These are phyloP conservation scores for Drosophila willistoni DNA, from an alignment of 1,140 invertebrate species.

Conservation along the genomic window DNA sequence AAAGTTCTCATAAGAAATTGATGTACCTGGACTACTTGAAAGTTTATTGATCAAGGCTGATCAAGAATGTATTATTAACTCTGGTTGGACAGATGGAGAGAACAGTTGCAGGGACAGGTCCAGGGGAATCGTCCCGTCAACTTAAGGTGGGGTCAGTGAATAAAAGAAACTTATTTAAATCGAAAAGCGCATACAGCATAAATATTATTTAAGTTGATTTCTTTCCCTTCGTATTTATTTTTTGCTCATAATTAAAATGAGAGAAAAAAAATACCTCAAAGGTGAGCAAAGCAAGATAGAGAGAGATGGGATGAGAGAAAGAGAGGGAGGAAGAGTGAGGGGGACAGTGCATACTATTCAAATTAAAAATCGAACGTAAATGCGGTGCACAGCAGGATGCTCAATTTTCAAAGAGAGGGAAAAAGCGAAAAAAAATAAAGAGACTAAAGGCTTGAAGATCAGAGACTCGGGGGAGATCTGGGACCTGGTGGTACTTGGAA, in stretches of 20 bases:
- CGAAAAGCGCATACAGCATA: conserved; percentile 72
- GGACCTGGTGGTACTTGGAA: conserved; percentile 21
- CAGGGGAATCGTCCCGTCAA: conserved; percentile 32
- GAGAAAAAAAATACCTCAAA: conserved; percentile 2
- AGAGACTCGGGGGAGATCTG: conserved; percentile 6
- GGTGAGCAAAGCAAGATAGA: not conserved
- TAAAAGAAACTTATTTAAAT: conserved; percentile 73
- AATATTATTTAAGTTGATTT: conserved; percentile 75
- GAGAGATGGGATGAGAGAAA: not conserved
- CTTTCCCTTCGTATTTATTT: conserved; percentile 21
- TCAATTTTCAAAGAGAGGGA: conserved; percentile 55
- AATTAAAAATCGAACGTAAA: conserved; percentile 82
- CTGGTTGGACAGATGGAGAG: not conserved
- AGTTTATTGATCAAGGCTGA: not conserved
- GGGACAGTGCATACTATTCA: conserved; percentile 61
- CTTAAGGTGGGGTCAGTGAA: conserved; percentile 37
- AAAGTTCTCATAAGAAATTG: too few species aligned
- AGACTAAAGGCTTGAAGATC: conserved; percentile 36
- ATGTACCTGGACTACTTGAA: not conserved
- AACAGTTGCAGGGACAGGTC: not conserved
- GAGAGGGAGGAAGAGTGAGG: not conserved
- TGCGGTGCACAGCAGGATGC: conserved; percentile 79
- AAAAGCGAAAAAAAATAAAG: conserved; percentile 12
- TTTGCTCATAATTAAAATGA: conserved; percentile 75
- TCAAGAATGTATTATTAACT: not conserved